Conservation (phyloP, 2,797 vertebrate species). For the Clarias laeviceps region DNA sequence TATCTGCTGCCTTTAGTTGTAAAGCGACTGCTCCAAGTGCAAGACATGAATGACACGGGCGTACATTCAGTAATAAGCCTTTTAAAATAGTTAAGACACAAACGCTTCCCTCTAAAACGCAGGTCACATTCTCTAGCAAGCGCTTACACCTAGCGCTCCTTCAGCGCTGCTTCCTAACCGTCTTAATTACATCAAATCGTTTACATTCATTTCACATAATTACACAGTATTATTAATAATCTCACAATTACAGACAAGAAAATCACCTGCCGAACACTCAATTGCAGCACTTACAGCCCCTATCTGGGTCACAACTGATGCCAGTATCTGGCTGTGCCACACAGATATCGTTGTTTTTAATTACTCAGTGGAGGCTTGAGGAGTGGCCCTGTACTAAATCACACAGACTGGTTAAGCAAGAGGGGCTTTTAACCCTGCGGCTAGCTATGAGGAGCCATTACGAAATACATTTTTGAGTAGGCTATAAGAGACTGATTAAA, state of each 20-base stretch:
- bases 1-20: neutral
- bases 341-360: conserved; percentile 61
- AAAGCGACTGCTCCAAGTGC: too few species aligned
- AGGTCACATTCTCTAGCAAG: neutral
- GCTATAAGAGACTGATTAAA: neutral
- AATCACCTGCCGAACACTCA: conserved; percentile 79
- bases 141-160: neutral
- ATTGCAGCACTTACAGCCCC: conserved; percentile 54
- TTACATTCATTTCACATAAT: conserved; percentile 83
- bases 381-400: conserved; percentile 38
- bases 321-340: conserved; percentile 25
- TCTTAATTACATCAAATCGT: conserved; percentile 78
- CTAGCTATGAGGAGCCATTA: neutral
- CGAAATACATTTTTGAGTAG: neutral
- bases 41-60: neutral
- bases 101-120: neutral
- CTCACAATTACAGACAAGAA: conserved; percentile 54
- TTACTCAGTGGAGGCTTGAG: conserved; percentile 42
- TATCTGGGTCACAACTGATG: conserved; percentile 28
- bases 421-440: conserved; percentile 11
- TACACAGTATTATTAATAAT: conserved; percentile 75
- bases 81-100: neutral
- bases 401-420: conserved; percentile 27
- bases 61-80: neutral
- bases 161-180: conserved; percentile 65